A percentile compares a stretch with the other conserved stretches of the same genome.
These are phyloP conservation scores for Onychomys arenicola DNA, from an alignment of 2,797 vertebrate genomes.

Conservation along the genomic window DNA sequence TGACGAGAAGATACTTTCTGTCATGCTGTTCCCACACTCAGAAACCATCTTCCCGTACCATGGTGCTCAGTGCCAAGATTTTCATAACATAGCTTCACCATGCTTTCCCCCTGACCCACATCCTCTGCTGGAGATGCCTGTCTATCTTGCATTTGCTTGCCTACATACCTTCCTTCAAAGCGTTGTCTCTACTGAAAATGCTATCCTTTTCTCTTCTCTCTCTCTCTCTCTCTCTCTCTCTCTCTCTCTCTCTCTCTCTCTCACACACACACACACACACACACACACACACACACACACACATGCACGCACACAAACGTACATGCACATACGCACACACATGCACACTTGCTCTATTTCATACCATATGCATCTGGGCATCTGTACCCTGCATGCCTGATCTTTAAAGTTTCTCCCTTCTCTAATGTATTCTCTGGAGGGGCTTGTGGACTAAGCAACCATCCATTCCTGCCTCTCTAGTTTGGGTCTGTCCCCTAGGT, in stretches of 20 bases:
- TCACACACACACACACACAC: too few species aligned
- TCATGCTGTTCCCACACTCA: rapidly evolving
- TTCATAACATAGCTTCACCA: neutral
- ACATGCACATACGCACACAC: neutral
- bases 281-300: too few species aligned
- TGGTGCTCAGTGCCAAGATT: neutral
- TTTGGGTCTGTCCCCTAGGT: neutral
- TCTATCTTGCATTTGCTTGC: neutral
- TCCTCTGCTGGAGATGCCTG: neutral
- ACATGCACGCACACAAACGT: too few species aligned
- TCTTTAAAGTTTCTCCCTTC: neutral
- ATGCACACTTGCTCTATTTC: neutral
- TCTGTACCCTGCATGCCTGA: neutral
- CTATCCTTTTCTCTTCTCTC: too few species aligned
- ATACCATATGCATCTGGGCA: neutral
- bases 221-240: too few species aligned
- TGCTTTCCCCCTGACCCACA: neutral
- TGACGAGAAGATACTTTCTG: too few species aligned
- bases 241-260: too few species aligned
- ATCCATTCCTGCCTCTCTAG: neutral
- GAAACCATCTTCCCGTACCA: neutral
- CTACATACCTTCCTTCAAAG: neutral
- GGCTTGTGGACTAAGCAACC: neutral
- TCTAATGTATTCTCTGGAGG: neutral
- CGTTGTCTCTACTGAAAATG: neutral